Percentiles rank a stretch among this genome's conserved stretches.
Evolutionary conservation across 2,888 invertebrate genomes (phyloP).

Genomic region (Epiblema foenella): DNA sequence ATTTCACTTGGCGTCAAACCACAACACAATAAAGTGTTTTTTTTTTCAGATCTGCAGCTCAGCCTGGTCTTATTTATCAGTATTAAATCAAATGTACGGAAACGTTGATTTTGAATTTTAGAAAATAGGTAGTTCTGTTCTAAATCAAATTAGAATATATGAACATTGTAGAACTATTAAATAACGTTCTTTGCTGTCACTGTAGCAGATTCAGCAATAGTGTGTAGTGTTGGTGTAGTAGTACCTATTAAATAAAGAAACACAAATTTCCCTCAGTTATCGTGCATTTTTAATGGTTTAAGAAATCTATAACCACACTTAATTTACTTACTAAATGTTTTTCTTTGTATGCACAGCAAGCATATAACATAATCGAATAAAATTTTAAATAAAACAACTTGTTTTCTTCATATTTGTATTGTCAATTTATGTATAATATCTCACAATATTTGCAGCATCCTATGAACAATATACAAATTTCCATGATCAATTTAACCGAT

Average conservation of each 20-base stretch:
- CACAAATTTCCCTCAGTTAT: not conserved
- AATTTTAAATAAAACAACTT: constrained; percentile 45
- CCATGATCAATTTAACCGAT: constrained; percentile 77
- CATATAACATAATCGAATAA: not conserved
- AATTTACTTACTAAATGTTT: not conserved
- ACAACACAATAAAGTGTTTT: constrained; percentile 14
- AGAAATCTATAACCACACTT: not conserved
- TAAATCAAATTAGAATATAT: not conserved
- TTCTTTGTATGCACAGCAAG: not conserved
- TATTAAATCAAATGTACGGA: constrained; percentile 52
- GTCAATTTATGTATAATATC: constrained; percentile 82
- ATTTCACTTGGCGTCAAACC: no score
- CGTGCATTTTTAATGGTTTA: not conserved
- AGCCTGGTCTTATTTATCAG: constrained; percentile 53
- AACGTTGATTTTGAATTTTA: constrained; percentile 25
- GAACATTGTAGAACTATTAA: not conserved
- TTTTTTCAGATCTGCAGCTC: constrained; percentile 53
- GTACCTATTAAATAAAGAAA: no score
- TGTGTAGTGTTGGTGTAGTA: no score
- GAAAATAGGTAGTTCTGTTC: not conserved
- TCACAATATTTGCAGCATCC: constrained; percentile 81
- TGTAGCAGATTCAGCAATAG: no score
- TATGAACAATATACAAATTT: constrained; percentile 80
- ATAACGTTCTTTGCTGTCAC: no score
- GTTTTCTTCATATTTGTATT: constrained; percentile 72